phyloP scores from a whole-genome alignment of 2,113 vertebrate species.

The Apeltes quadracus region DNA sequence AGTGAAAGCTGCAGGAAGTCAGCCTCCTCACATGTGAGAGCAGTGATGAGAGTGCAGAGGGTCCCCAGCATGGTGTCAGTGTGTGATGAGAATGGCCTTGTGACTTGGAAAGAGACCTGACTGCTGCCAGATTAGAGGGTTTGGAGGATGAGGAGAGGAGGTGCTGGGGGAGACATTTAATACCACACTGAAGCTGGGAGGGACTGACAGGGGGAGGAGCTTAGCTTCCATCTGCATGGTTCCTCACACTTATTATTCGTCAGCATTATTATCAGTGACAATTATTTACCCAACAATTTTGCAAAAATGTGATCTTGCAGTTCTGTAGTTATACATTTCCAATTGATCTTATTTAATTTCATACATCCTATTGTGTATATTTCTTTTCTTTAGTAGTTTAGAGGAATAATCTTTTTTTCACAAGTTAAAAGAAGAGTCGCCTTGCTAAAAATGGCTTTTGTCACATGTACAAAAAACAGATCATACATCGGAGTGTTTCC shows the following conservation, averaged over 20 bases:
- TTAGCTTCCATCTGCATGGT: background rate
- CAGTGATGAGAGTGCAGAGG: conserved; percentile 63
- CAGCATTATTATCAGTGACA: background rate
- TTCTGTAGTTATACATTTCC: background rate
- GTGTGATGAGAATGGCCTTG: conserved; percentile 33
- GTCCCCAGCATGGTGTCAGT: conserved; percentile 66
- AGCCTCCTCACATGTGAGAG: conserved; percentile 56
- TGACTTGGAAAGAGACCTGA: conserved; percentile 18
- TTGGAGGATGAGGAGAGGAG: conserved; percentile 52
- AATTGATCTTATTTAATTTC: background rate
- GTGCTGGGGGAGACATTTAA: conserved; percentile 42
- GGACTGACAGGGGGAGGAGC: conserved; percentile 42
- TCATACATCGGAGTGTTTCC: background rate
- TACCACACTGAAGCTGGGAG: conserved; percentile 27
- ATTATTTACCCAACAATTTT: background rate
- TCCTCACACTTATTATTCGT: background rate
- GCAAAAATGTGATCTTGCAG: background rate
- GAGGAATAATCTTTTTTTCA: background rate
- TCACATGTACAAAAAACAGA: background rate
- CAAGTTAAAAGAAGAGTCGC: background rate
- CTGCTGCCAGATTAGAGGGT: conserved; percentile 28
- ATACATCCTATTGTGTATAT: background rate
- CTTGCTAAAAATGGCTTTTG: background rate
- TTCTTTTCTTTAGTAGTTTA: background rate
- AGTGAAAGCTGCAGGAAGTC: conserved; percentile 33